A percentile compares a stretch with the other conserved stretches of the same genome.
These are phyloP conservation scores for Cyclura pinguis DNA, from an alignment of 2,797 vertebrate species.

Conservation along the genomic window DNA sequence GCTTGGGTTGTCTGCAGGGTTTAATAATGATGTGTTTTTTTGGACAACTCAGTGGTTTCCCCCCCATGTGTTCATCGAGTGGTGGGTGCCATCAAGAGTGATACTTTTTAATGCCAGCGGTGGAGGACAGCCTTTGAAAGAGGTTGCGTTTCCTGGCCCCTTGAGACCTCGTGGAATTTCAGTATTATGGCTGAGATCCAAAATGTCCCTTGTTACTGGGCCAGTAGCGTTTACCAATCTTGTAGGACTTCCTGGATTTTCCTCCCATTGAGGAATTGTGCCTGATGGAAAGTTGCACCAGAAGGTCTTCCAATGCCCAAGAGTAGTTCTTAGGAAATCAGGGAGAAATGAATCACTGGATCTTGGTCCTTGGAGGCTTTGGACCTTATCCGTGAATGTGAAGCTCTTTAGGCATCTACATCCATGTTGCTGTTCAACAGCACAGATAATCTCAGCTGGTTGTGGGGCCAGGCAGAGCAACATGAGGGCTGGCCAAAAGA, in stretches of 20 bases:
- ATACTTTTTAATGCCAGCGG: no score
- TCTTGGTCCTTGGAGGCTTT: background rate
- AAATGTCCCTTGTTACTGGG: background rate
- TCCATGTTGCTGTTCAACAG: background rate
- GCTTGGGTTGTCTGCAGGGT: no score
- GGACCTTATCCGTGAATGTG: no score
- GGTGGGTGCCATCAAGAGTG: no score
- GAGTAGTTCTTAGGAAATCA: background rate
- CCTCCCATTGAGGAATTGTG: background rate
- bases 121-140: background rate
- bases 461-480: background rate
- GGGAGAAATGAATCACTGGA: background rate
- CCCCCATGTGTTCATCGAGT: no score
- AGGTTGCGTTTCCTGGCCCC: background rate
- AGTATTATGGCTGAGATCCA: background rate
- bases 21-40: background rate
- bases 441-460: background rate
- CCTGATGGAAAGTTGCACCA: background rate
- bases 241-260: background rate
- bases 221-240: background rate
- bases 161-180: background rate
- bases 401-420: background rate
- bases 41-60: background rate
- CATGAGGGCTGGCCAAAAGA: no score
- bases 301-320: background rate